Evolutionary conservation across 1,140 invertebrate genomes (phyloP), one percentile per base, ranked within the genome.

Genomic region (Nasonia giraulti): DNA sequence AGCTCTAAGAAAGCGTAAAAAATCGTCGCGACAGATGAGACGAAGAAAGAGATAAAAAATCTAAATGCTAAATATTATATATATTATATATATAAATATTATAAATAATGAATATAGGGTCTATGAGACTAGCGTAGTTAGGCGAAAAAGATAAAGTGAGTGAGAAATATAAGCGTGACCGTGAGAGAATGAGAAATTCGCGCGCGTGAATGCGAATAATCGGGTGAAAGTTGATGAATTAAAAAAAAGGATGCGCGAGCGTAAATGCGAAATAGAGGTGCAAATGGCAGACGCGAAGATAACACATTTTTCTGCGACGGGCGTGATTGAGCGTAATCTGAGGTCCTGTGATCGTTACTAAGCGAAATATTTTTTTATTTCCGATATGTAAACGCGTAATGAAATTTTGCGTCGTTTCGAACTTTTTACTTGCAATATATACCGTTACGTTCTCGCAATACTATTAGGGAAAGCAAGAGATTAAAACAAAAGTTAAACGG

Each of bases 281-380:
- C 62, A 71, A 88, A 83, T 88, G 87, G 40, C n/a, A 75, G 27
- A 47, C 71, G 55, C 66, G 74, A 80, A 27, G 86, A 82, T 44
- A 84, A 84, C 33, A 84, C 86, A 88, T 86, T 89, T 90, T 89
- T 86, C 80, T 87, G 87, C 90, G 89, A 91, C 74, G 90, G 89
- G 91, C 89, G 89, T 90, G 92, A 89, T 91, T 93, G 91, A 91
- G 90, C 68, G 89, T 93, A 92, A 93, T 93, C 92, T 92, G 92
- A 93, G 92, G 92, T 93, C 92, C 92, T 93, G 92, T 93, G 92
- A 93, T 93, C 92, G 92, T 93, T 93, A 93, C 77, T 92, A 93
- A 93, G 91, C 92, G 90, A 93, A 93, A 93, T 93, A 93, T 93
- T 93, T 93, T 93, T 93, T 93, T 93, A 93, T 93, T 93, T 93